Conservation (phyloP, 2,797 vertebrate genomes). For the Psittacula echo region DNA sequence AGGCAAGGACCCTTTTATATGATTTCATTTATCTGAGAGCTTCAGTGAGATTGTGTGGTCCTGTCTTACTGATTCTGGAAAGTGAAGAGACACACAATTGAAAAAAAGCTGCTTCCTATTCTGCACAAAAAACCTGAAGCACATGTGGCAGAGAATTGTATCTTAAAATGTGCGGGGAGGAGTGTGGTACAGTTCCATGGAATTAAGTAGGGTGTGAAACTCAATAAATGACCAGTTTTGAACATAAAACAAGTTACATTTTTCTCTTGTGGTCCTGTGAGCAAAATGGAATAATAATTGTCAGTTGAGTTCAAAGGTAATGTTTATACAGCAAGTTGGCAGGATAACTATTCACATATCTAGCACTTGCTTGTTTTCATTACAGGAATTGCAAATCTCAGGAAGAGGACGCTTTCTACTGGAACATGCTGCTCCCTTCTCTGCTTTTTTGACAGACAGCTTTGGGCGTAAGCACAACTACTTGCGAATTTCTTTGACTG, state of each 20-base stretch:
- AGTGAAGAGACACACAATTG: background rate
- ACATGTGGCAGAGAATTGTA: background rate
- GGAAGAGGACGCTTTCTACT: conserved; percentile 67
- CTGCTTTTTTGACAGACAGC: conserved; percentile 88
- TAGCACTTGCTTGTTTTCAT: background rate
- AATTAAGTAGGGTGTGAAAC: background rate
- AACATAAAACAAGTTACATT: background rate
- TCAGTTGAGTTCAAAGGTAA: background rate
- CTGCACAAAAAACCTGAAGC: background rate
- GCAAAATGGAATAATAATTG: background rate
- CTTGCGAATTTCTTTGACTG: conserved; percentile 93
- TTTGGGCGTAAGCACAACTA: conserved; percentile 94
- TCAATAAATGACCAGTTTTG: background rate
- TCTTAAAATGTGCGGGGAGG: background rate
- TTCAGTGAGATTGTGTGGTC: background rate
- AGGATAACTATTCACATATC: background rate
- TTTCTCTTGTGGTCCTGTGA: background rate
- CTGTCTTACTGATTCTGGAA: background rate
- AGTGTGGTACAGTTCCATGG: background rate
- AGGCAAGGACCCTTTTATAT: background rate
- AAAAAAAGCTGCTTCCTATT: background rate
- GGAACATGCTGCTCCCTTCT: conserved; percentile 82
- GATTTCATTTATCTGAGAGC: background rate
- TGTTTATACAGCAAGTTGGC: background rate
- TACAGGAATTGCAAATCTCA: conserved; percentile 72